Base-by-base conservation (phyloP, 2,888 invertebrate genomes). In the Tenodera sinensis region DNA sequence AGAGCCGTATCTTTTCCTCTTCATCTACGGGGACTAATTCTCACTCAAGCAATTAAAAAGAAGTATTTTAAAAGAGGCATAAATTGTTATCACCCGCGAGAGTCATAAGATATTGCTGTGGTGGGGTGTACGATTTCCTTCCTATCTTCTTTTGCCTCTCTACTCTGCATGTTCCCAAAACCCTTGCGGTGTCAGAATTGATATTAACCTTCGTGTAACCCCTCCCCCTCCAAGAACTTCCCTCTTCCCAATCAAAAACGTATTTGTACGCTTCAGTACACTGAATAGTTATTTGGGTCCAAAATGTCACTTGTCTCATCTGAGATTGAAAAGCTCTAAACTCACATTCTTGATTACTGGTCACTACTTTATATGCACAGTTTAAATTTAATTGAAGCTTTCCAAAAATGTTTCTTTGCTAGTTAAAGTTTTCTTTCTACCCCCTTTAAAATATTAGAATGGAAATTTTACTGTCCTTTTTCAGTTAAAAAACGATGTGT, bases 11-110 rank as follows among this genome's bases (percentile, higher is more conserved):
- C 92, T 92, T 92, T 89, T 89, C 85, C 82, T 87, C 87, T 71
- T 84, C 88, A 87, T 88, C 90, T 90, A 86, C 91, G 90, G 93
- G 92, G 93, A 93, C 92, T 92, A 92, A 93, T 93, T 93, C 92
- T 92, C 92, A 92, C 92, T 92, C 92, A 92, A 92, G 92, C 93
- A 93, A 93, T 93, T 93, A 93, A 92, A 92, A 91, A 92, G 91
- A 92, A 91, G 92, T 92, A 92, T 93, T 93, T 93, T 92, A 92
- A 91, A 92, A 92, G 92, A 92, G 92, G 92, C 92, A 93, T 93
- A 93, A 93, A 93, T 93, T 92, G 91, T 91, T 91, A 91, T 91
- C 91, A 91, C 91, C 91, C 91, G 86, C 81, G 91, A 91, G 91
- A 90, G 89, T 83, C 83, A 71, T 90, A 90, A 83, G 30, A 87